Evolutionary conservation across 2,797 vertebrate genomes (phyloP).

Genomic region (Pterois miles): DNA sequence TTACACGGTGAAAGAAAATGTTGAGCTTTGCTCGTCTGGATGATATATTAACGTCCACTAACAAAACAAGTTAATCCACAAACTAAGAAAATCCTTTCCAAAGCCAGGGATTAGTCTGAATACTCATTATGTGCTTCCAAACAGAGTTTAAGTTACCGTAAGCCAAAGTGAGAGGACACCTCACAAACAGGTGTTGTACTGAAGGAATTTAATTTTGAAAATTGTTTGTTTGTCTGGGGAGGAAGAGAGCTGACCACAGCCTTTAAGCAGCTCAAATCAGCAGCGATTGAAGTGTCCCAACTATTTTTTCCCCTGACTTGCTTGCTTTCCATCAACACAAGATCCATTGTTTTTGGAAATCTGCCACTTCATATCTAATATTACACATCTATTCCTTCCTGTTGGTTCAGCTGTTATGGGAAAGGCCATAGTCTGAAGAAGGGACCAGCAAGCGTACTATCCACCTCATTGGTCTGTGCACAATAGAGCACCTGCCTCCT

Average conservation of each 20-base stretch:
- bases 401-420: slow-evolving; percentile 18
- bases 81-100: slow-evolving; percentile 9
- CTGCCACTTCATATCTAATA: slow-evolving; percentile 10
- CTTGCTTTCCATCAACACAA: slow-evolving; percentile 6
- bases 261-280: not conserved
- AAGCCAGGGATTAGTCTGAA: slow-evolving; percentile 16
- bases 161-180: not conserved
- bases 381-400: slow-evolving; percentile 17
- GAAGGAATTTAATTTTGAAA: not conserved
- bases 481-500: not conserved
- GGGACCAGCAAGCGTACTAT: not conserved
- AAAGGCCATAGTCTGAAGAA: not conserved
- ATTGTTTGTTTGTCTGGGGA: not conserved
- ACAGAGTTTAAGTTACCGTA: slow-evolving; percentile 8
- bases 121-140: not conserved
- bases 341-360: slow-evolving; percentile 13
- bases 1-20: not conserved
- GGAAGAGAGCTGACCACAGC: not conserved
- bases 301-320: not conserved
- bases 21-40: not conserved
- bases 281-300: not conserved
- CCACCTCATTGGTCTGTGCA: not conserved
- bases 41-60: not conserved
- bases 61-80: slow-evolving; percentile 26
- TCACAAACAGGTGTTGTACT: not conserved